Evolutionary conservation across 1,140 invertebrate genomes (phyloP).

Genomic region (Aphelinus atriplicis): DNA sequence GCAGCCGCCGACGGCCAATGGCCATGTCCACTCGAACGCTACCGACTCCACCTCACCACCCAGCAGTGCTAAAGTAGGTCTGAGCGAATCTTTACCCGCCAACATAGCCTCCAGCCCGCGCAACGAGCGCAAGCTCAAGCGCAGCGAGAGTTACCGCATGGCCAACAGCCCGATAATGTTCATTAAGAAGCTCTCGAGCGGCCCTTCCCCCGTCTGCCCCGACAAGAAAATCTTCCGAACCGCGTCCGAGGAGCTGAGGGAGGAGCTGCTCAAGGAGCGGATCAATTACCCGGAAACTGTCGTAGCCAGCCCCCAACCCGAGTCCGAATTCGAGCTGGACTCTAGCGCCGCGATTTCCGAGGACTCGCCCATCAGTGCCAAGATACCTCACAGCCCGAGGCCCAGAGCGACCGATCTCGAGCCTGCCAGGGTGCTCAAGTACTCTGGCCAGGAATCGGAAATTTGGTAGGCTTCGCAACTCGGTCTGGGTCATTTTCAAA

Average conservation of each 20-base stretch:
- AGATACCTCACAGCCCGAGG: constrained; percentile 57
- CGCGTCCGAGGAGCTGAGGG: constrained; percentile 65
- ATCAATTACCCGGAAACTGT: constrained; percentile 77
- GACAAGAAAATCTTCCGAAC: constrained; percentile 59
- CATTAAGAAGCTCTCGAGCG: constrained; percentile 58
- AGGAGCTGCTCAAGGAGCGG: constrained; percentile 73
- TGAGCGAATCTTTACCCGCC: neutral
- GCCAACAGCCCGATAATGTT: constrained; percentile 79
- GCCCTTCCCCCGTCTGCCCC: neutral
- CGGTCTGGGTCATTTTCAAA: no score
- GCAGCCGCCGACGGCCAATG: neutral
- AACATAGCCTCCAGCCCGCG: constrained; percentile 36
- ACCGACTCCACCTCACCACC: neutral
- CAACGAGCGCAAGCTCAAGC: constrained; percentile 71
- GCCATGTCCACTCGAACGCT: neutral
- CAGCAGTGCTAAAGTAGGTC: constrained; percentile 15
- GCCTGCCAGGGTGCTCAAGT: constrained; percentile 64
- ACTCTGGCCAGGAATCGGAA: constrained; percentile 75
- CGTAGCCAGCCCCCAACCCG: constrained; percentile 66
- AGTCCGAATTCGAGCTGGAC: constrained; percentile 50
- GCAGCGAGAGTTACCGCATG: constrained; percentile 86
- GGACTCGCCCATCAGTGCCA: neutral
- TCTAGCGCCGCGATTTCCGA: constrained; percentile 40
- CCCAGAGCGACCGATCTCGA: constrained; percentile 59
- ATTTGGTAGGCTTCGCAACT: constrained; percentile 71